phyloP scores from a whole-genome alignment of 2,888 invertebrate genomes.

The Vanessa cardui region DNA sequence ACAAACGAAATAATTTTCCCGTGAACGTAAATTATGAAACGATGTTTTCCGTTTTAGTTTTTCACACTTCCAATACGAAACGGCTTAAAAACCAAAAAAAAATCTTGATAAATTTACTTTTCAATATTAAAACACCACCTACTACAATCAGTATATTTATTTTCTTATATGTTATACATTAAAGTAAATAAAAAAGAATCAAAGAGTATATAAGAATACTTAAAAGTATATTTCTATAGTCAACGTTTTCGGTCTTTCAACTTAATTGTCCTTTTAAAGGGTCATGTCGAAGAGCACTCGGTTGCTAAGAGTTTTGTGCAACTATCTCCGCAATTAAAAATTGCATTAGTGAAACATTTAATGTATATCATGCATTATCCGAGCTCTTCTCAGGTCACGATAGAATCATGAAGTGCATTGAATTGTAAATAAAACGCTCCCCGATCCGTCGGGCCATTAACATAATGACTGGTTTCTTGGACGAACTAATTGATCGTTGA shows the following conservation, averaged over 20 bases:
- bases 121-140: too few relatives aligned
- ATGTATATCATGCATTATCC: background rate
- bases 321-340: conserved; percentile 9
- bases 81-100: too few relatives aligned
- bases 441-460: background rate
- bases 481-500: too few relatives aligned
- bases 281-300: background rate
- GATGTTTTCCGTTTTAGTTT: too few relatives aligned
- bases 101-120: too few relatives aligned
- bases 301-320: background rate
- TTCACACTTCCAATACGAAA: too few relatives aligned
- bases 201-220: background rate
- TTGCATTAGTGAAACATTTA: conserved; percentile 1
- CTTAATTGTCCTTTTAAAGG: conserved; percentile 1
- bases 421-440: background rate
- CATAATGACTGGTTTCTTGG: too few relatives aligned
- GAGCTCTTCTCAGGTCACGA: background rate
- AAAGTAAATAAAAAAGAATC: background rate
- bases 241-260: background rate
- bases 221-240: background rate
- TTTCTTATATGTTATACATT: too few relatives aligned
- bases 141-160: too few relatives aligned
- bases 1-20: too few relatives aligned
- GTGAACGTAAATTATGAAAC: too few relatives aligned
- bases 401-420: background rate